Evolutionary conservation across 2,888 invertebrate genomes (phyloP), one percentile per base, ranked within the genome.

Genomic region (Hydrotaea cyrtoneurina): DNA sequence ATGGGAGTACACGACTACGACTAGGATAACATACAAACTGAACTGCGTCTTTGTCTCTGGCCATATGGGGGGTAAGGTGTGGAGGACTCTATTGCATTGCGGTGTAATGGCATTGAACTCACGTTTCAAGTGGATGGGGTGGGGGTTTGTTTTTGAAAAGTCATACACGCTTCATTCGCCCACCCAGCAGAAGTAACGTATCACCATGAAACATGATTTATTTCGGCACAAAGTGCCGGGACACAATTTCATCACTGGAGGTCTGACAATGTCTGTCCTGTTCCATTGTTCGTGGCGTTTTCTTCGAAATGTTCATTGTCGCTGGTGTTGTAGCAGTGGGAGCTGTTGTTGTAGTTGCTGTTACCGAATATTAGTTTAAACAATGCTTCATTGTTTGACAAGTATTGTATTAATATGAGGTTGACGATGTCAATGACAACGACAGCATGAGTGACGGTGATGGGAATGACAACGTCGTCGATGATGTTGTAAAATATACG

Each of bases 201-300:
- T 19, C 55, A 55, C 17, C 55, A 26, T 59, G 59, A 23, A 23
- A 26, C 11, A 59, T 59, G 59, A 59, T 59, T 23, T 59, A 59
- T 59, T 59, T 59, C 15, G 26, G 15, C 23, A 59, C 59, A 23
- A 15, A 59, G 26, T 59, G 59, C 13, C n/a, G n/a, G 4, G 23
- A 59, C 59, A 26, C 59, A 26, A 26, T 59, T 15, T 59, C 23
- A 7, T 59, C 15, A 15, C 26, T 59, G 26, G 26, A 26, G 59
- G 1, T 59, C 1, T 1, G 50, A 2, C 23, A 23, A 26, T 15
- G 59, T 59, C 23, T 21, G 55, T 23, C 13, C 26, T 59, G 59
- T 13, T 13, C 13, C 59, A 2, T 59, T 59, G 59, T 21, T 13
- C 19, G 26, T 26, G 26, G 59, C 23, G 4, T 10, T 50, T 50